Evolutionary conservation across 2,888 invertebrate genomes (phyloP).

Genomic region (Agelastica alni): DNA sequence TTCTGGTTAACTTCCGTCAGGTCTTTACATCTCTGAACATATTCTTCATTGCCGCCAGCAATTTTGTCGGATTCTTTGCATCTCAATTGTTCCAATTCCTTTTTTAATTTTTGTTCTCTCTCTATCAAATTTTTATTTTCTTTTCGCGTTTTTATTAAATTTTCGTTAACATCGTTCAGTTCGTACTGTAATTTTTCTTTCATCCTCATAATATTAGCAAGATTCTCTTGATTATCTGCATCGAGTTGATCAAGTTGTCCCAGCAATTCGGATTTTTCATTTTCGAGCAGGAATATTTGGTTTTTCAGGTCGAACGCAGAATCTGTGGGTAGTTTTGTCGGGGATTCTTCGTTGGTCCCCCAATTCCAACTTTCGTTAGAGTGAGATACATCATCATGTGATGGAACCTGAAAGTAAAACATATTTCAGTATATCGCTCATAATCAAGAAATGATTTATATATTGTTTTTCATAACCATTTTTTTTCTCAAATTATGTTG

Average conservation of each 20-base stretch:
- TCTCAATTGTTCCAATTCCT: conserved; percentile 51
- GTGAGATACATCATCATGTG: conserved; percentile 25
- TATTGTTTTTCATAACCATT: too few relatives aligned
- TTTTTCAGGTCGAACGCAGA: conserved; percentile 46
- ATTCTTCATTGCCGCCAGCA: conserved; percentile 11
- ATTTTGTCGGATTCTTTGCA: conserved; percentile 46
- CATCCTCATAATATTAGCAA: conserved; percentile 49
- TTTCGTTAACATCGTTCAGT: conserved; percentile 16
- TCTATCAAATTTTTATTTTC: conserved; percentile 17
- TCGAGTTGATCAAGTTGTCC: conserved; percentile 48
- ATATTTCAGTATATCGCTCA: too few relatives aligned
- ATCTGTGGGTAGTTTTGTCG: conserved; percentile 28
- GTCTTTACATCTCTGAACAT: conserved; percentile 26
- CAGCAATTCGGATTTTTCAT: conserved; percentile 41
- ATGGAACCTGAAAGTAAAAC: conserved; percentile 35
- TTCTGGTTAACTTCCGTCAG: conserved; percentile 38
- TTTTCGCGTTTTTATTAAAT: conserved; percentile 7
- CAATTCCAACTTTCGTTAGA: conserved; percentile 29
- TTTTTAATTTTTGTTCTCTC: conserved; percentile 16
- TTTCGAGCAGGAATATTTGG: conserved; percentile 45
- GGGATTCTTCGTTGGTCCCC: conserved; percentile 16
- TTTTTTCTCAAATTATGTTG: too few relatives aligned
- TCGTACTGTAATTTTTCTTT: conserved; percentile 51
- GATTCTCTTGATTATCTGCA: conserved; percentile 52
- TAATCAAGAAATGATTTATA: too few relatives aligned